These are phyloP conservation scores for Panopea generosa DNA, from an alignment of 2,888 invertebrate genomes.

Conservation along the genomic window DNA sequence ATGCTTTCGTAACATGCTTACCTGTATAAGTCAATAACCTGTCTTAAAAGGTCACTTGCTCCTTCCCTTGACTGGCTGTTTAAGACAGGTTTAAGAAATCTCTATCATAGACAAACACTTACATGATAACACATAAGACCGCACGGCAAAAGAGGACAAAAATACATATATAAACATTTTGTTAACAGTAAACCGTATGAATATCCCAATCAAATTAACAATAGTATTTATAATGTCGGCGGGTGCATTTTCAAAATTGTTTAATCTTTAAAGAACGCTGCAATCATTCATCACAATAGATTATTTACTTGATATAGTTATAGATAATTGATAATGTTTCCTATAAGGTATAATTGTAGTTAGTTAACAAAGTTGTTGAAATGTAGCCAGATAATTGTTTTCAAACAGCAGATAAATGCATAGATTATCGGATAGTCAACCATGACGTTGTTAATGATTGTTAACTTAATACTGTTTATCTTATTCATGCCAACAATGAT, in stretches of 20 bases:
- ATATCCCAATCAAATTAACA: not conserved
- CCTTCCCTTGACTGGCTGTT: too few relatives aligned
- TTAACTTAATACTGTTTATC: constrained; percentile 3
- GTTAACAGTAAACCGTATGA: not conserved
- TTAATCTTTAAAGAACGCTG: not conserved
- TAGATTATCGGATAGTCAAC: not conserved
- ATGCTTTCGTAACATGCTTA: not conserved
- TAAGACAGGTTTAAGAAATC: not conserved
- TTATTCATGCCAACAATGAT: too few relatives aligned
- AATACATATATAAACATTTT: not conserved
- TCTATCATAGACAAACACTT: not conserved
- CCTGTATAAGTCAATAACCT: too few relatives aligned
- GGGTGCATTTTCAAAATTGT: not conserved
- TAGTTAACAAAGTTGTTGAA: not conserved
- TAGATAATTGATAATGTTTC: not conserved
- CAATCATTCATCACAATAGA: constrained; percentile 1
- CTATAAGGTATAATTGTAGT: not conserved
- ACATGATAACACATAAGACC: constrained; percentile 3
- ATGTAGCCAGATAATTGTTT: not conserved
- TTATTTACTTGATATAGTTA: not conserved
- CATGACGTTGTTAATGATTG: constrained; percentile 1
- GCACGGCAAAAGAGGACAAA: constrained; percentile 2
- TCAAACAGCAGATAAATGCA: not conserved
- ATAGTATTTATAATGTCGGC: not conserved
- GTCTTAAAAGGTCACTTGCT: too few relatives aligned